Percentiles rank a stretch among this genome's conserved stretches.
Conservation (phyloP, 2,888 invertebrate genomes). For the Microctonus aethiopoides region DNA sequence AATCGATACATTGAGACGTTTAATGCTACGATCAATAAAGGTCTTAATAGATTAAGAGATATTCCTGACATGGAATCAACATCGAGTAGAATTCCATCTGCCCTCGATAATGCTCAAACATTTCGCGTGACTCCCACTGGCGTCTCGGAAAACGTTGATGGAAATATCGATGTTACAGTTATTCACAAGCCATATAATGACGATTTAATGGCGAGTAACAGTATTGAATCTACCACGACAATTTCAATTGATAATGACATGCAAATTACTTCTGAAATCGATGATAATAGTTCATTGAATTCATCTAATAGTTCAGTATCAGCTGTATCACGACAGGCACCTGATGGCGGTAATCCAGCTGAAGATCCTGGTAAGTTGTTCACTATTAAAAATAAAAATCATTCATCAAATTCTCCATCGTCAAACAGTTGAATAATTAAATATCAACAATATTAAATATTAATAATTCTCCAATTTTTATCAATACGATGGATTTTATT, state of each 20-base stretch:
- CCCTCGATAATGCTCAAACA: constrained; percentile 35
- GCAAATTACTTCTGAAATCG: constrained; percentile 39
- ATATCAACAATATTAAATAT: background rate
- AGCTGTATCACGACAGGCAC: constrained; percentile 60
- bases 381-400: constrained; percentile 32
- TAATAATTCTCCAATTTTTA: background rate
- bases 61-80: constrained; percentile 41
- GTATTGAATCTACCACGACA: constrained; percentile 45
- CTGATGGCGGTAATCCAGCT: constrained; percentile 62
- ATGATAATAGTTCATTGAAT: constrained; percentile 46
- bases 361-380: constrained; percentile 52
- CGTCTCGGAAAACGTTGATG: constrained; percentile 52
- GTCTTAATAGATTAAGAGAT: constrained; percentile 49
- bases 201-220: constrained; percentile 50
- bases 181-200: constrained; percentile 51
- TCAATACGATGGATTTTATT: constrained; percentile 2
- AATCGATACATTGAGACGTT: constrained; percentile 56
- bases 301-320: constrained; percentile 53
- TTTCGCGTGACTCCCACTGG: constrained; percentile 51
- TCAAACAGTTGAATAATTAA: constrained; percentile 40
- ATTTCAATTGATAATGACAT: constrained; percentile 35
- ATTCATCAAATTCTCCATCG: constrained; percentile 43
- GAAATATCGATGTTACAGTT: constrained; percentile 51
- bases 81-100: constrained; percentile 24
- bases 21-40: constrained; percentile 48